Evolutionary conservation across 2,888 invertebrate species (phyloP).

Genomic region (Notodonta ziczac): DNA sequence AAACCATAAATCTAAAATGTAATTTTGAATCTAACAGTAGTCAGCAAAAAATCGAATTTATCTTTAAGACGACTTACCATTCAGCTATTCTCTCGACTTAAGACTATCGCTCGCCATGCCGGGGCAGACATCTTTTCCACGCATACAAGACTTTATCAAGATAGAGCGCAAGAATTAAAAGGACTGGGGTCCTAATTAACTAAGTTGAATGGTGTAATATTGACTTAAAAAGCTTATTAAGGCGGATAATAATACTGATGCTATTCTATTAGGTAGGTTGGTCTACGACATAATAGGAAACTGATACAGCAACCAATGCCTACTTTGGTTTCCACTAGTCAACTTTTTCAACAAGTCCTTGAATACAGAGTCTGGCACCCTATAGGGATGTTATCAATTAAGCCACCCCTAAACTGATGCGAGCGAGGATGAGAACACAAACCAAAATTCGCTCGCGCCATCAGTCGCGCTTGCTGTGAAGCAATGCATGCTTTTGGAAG

Average conservation of each 20-base stretch:
- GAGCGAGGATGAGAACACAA: no score
- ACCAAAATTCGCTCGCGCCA: no score
- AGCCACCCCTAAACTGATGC: background rate
- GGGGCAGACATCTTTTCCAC: background rate
- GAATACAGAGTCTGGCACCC: background rate
- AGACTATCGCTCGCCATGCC: slow-evolving; percentile 1
- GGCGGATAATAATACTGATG: no score
- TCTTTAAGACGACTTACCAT: slow-evolving; percentile 6
- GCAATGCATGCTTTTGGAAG: no score
- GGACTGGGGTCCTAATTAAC: background rate
- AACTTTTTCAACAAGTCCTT: background rate
- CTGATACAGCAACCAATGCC: no score
- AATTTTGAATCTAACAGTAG: slow-evolving; percentile 1
- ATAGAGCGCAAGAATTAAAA: background rate
- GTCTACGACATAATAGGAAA: no score
- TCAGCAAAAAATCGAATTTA: slow-evolving; percentile 3
- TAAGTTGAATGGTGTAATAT: background rate
- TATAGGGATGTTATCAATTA: slow-evolving; percentile 1
- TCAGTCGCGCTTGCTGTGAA: no score
- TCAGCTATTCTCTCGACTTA: slow-evolving; percentile 6
- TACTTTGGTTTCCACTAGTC: background rate
- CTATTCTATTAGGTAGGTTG: no score
- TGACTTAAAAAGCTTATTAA: background rate
- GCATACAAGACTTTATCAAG: background rate
- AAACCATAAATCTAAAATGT: slow-evolving; percentile 7